These are phyloP conservation scores for Lycaena phlaeas DNA, from an alignment of 2,888 invertebrate species.

Conservation along the genomic window DNA sequence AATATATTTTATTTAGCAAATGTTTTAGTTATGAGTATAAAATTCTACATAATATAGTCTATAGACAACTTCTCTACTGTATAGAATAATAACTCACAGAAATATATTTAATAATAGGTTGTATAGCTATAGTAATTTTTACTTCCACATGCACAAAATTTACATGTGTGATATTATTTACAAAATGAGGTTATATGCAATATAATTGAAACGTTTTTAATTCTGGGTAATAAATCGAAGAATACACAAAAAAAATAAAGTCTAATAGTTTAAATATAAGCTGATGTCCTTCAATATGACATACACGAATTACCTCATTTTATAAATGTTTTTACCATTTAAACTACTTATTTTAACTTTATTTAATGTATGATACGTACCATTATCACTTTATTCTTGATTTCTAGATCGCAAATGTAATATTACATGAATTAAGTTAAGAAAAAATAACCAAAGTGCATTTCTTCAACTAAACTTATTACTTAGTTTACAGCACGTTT, in stretches of 20 bases:
- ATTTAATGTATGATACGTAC: constrained; percentile 36
- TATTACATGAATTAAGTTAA: constrained; percentile 32
- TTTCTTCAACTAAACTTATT: constrained; percentile 34
- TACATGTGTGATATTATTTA: background rate
- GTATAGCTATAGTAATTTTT: too few species aligned
- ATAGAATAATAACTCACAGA: too few species aligned
- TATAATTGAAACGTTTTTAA: background rate
- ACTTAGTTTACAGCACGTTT: constrained; percentile 28
- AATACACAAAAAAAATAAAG: background rate
- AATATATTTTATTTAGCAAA: too few species aligned
- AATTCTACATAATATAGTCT: too few species aligned
- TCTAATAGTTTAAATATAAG: background rate
- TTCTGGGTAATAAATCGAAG: background rate
- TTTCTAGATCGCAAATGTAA: constrained; percentile 30
- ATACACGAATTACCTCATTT: background rate
- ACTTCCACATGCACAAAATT: background rate
- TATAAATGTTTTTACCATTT: background rate
- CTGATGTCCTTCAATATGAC: constrained; percentile 1
- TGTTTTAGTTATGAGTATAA: too few species aligned
- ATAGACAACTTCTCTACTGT: too few species aligned
- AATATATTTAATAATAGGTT: too few species aligned
- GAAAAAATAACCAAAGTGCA: constrained; percentile 49
- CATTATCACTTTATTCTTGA: constrained; percentile 56
- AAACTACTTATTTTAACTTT: background rate
- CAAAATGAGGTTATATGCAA: background rate